phyloP scores from a whole-genome alignment of 2,888 invertebrate species.

The Thera obeliscata region DNA sequence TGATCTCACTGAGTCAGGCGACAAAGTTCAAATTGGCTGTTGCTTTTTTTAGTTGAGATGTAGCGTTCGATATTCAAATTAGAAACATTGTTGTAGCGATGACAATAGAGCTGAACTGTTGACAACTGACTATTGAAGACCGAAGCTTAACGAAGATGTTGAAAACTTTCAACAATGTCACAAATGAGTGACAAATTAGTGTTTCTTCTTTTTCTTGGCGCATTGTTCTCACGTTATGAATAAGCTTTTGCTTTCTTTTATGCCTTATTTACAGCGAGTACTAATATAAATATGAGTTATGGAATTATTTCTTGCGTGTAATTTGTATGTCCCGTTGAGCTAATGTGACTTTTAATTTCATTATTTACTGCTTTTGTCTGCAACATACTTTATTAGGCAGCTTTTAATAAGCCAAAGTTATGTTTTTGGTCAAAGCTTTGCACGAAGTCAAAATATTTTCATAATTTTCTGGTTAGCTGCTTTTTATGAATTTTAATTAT shows the following conservation, averaged over 20 bases:
- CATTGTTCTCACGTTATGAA: slow-evolving; percentile 56
- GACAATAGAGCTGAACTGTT: slow-evolving; percentile 72
- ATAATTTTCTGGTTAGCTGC: slow-evolving; percentile 1
- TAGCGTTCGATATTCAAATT: slow-evolving; percentile 41
- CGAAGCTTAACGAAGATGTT: slow-evolving; percentile 59
- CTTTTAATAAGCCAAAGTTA: slow-evolving; percentile 27
- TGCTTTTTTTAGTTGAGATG: slow-evolving; percentile 28
- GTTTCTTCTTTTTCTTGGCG: slow-evolving; percentile 53
- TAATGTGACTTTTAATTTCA: slow-evolving; percentile 67
- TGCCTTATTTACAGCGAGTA: slow-evolving; percentile 60
- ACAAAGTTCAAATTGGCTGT: slow-evolving; percentile 48
- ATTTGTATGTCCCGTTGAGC: slow-evolving; percentile 62
- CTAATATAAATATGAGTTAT: slow-evolving; percentile 67
- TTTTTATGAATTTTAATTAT: not conserved
- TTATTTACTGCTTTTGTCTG: slow-evolving; percentile 75
- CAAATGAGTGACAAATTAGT: slow-evolving; percentile 75
- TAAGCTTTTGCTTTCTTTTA: slow-evolving; percentile 48
- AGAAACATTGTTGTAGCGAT: slow-evolving; percentile 64
- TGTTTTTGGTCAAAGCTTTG: slow-evolving; percentile 36
- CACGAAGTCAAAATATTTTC: slow-evolving; percentile 43
- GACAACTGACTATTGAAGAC: slow-evolving; percentile 72
- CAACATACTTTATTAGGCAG: slow-evolving; percentile 36
- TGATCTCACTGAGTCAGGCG: slow-evolving; percentile 21
- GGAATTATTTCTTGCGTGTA: slow-evolving; percentile 65
- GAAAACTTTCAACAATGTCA: slow-evolving; percentile 61